Evolutionary conservation across 2,888 invertebrate species (phyloP).

Genomic region (Abrostola triplasia): DNA sequence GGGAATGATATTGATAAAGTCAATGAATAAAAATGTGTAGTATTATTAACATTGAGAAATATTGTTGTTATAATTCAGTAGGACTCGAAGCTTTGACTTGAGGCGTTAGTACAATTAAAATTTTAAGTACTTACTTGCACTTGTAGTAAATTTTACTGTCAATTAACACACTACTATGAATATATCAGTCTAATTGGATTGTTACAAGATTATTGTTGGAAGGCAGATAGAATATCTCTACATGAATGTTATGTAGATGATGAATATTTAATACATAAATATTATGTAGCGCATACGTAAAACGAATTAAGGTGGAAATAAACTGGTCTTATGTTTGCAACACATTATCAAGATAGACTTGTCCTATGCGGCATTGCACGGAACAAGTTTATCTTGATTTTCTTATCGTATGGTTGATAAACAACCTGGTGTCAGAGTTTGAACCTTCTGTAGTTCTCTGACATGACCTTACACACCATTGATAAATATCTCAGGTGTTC

Average conservation of each 20-base stretch:
- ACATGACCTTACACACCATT: no score
- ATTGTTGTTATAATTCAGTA: constrained; percentile 71
- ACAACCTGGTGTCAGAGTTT: no score
- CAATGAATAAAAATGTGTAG: constrained; percentile 65
- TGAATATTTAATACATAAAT: constrained; percentile 45
- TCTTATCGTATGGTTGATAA: no score
- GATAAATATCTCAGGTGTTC: no score
- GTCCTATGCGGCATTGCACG: no score
- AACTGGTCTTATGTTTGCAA: no score
- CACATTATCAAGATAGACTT: no score
- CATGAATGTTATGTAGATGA: constrained; percentile 59
- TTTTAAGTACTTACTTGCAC: constrained; percentile 64
- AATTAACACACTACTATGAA: constrained; percentile 62
- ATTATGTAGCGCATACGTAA: constrained; percentile 35
- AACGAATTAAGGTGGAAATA: constrained; percentile 3
- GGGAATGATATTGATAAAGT: constrained; percentile 76
- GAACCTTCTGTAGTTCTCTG: no score
- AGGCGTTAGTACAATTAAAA: constrained; percentile 71
- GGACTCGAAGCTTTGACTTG: constrained; percentile 68
- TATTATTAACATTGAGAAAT: constrained; percentile 71
- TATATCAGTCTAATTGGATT: constrained; percentile 40
- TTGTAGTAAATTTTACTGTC: constrained; percentile 67
- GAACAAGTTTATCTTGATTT: no score
- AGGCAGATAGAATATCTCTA: constrained; percentile 28
- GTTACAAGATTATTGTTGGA: constrained; percentile 40